These are phyloP conservation scores for Synergus japonicus DNA, from an alignment of 2,888 invertebrate genomes.

Conservation along the genomic window DNA sequence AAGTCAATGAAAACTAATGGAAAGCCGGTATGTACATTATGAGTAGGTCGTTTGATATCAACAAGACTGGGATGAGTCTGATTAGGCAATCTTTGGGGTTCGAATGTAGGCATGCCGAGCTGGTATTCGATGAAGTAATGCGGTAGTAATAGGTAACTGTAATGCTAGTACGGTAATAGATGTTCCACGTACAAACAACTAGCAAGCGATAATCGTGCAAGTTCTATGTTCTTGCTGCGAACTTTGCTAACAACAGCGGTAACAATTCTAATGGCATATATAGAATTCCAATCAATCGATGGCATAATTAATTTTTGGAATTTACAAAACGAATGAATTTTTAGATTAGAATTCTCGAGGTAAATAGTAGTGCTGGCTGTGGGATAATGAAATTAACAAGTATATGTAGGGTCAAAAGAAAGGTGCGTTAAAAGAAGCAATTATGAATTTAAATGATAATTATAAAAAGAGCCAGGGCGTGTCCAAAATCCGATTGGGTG, in stretches of 20 bases:
- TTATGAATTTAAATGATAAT: background rate
- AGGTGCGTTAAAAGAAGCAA: background rate
- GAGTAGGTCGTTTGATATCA: conserved; percentile 15
- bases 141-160: conserved; percentile 54
- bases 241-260: conserved; percentile 21
- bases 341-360: background rate
- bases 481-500: conserved; percentile 9
- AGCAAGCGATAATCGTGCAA: conserved; percentile 37
- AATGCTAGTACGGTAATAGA: conserved; percentile 44
- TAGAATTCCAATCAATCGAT: conserved; percentile 35
- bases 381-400: too few species aligned
- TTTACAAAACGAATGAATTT: background rate
- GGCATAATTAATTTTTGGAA: conserved; percentile 38
- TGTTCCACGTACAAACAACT: conserved; percentile 25
- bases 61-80: conserved; percentile 26
- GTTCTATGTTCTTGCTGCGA: conserved; percentile 20
- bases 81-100: conserved; percentile 52
- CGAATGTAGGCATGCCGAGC: conserved; percentile 14
- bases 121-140: conserved; percentile 56
- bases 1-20: conserved; percentile 11
- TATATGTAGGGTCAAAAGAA: background rate
- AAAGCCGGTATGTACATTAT: background rate
- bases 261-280: conserved; percentile 15
- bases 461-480: conserved; percentile 11
- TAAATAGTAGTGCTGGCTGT: too few species aligned